Percentiles rank a stretch among this genome's conserved stretches.
These are phyloP conservation scores for Emydocephalus ijimae DNA, from an alignment of 2,113 vertebrate species.

Conservation along the genomic window DNA sequence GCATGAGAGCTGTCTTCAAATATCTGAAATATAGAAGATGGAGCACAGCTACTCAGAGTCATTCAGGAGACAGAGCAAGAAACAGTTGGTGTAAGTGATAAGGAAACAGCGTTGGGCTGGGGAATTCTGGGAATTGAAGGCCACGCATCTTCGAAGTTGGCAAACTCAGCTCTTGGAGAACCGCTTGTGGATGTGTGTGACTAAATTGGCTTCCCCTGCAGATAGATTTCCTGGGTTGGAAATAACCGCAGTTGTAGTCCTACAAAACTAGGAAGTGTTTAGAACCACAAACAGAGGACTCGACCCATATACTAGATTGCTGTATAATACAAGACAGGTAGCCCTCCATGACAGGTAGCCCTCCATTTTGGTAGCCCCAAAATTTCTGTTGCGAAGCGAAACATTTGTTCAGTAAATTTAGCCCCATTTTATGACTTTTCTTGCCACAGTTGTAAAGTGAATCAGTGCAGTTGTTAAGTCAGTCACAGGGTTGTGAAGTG, in stretches of 20 bases:
- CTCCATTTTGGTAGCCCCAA: no score
- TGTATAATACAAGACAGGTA: background rate
- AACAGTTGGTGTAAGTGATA: background rate
- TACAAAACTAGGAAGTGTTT: background rate
- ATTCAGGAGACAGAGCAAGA: background rate
- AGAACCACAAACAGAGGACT: background rate
- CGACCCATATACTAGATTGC: no score
- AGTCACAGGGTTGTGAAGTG: no score
- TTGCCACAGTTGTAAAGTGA: background rate
- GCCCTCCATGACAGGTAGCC: rapidly evolving
- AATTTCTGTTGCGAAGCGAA: background rate
- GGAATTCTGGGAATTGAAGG: no score
- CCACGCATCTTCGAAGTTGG: no score
- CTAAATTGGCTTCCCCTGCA: background rate
- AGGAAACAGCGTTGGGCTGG: background rate
- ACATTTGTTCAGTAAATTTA: background rate
- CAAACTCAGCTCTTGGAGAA: background rate
- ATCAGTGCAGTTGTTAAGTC: background rate
- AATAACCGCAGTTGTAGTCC: background rate
- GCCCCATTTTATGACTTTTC: background rate
- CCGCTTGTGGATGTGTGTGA: background rate
- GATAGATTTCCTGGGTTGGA: background rate
- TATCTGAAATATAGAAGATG: background rate
- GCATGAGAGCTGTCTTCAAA: background rate
- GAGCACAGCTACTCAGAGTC: background rate